phyloP scores from a whole-genome alignment of 2,888 invertebrate genomes.

The Bellardia bayeri region DNA sequence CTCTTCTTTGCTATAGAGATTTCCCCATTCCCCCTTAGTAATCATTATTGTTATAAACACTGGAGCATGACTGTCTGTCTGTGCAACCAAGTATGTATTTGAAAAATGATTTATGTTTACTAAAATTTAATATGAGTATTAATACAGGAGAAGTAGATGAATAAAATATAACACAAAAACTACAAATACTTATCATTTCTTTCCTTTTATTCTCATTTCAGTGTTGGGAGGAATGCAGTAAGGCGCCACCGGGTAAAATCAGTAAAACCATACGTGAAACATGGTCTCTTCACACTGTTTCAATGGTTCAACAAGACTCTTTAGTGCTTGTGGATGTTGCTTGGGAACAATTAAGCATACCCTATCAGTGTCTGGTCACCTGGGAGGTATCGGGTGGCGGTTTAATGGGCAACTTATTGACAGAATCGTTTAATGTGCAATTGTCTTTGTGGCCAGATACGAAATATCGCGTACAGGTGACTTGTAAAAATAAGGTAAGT shows the following conservation, averaged over 20 bases:
- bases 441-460: constrained; percentile 84
- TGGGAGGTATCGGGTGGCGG: constrained; percentile 84
- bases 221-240: constrained; percentile 83
- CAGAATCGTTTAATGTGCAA: constrained; percentile 83
- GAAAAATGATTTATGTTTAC: constrained; percentile 61
- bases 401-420: constrained; percentile 83
- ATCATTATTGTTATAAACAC: constrained; percentile 18
- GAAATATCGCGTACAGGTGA: constrained; percentile 84
- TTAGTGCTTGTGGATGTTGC: constrained; percentile 83
- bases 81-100: constrained; percentile 19
- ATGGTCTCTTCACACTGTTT: constrained; percentile 81
- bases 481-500: constrained; percentile 84
- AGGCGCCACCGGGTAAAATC: constrained; percentile 80
- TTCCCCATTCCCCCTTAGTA: neutral
- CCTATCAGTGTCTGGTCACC: constrained; percentile 83
- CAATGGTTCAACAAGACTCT: constrained; percentile 83
- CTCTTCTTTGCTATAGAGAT: constrained; percentile 5
- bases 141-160: neutral
- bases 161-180: constrained; percentile 9
- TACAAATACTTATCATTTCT: constrained; percentile 13
- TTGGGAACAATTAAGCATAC: constrained; percentile 81
- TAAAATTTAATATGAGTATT: constrained; percentile 45
- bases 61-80: neutral
- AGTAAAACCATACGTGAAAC: constrained; percentile 81
- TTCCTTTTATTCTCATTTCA: constrained; percentile 73